phyloP scores from a whole-genome alignment of 2,888 invertebrate species.

The Pachliopta kotzebuea region DNA sequence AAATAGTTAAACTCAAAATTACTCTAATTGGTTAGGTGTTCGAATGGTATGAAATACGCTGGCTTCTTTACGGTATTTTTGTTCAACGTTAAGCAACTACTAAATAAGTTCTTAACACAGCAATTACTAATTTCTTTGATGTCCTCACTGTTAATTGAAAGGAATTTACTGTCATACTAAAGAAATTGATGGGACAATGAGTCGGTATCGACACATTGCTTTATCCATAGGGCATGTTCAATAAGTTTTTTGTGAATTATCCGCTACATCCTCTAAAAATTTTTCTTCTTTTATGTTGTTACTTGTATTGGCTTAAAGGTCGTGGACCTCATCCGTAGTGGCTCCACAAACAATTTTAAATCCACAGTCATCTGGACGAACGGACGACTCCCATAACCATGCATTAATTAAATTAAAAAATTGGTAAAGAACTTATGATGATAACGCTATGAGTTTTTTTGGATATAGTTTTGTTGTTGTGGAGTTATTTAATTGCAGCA shows the following conservation, averaged over 20 bases:
- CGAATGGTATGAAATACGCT: too few relatives aligned
- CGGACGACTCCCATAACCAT: not conserved
- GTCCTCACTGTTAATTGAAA: not conserved
- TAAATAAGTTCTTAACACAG: not conserved
- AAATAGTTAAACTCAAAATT: too few relatives aligned
- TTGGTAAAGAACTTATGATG: not conserved
- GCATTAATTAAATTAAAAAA: not conserved
- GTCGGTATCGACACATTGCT: not conserved
- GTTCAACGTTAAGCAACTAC: not conserved
- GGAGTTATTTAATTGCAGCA: slow-evolving; percentile 22
- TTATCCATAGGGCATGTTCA: not conserved
- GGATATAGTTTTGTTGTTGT: not conserved
- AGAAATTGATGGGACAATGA: not conserved
- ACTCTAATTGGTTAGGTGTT: too few relatives aligned
- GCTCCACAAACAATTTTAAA: too few relatives aligned
- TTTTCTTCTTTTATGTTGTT: too few relatives aligned
- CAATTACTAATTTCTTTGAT: not conserved
- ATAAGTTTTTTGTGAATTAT: not conserved
- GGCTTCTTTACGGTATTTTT: not conserved
- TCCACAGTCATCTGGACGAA: too few relatives aligned
- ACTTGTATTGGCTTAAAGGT: too few relatives aligned
- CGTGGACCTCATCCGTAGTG: too few relatives aligned
- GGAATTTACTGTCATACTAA: not conserved
- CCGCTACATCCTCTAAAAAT: not conserved
- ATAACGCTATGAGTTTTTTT: too few relatives aligned